Evolutionary conservation across 2,113 vertebrate genomes (phyloP).

Genomic region (Numida meleagris): DNA sequence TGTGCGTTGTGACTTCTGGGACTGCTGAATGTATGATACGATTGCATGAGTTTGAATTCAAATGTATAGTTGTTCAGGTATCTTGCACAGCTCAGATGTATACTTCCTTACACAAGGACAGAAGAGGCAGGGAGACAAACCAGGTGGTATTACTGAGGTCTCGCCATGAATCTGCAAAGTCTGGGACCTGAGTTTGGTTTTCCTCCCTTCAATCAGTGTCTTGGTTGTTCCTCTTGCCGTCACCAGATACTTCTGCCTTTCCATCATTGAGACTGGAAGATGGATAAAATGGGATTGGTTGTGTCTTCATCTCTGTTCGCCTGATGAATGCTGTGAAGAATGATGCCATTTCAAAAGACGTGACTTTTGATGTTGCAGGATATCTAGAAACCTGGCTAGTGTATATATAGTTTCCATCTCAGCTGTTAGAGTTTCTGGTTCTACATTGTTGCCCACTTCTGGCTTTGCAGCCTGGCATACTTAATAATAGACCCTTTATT

Average conservation of each 20-base stretch:
- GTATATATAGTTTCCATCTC: background rate
- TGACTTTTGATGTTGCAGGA: background rate
- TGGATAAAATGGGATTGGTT: background rate
- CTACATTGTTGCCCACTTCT: background rate
- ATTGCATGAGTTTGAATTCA: background rate
- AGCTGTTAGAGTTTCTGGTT: background rate
- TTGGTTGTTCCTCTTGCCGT: background rate
- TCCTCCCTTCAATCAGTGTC: background rate
- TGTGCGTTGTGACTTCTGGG: background rate
- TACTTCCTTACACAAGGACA: background rate
- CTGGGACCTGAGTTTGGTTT: background rate
- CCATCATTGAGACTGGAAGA: background rate
- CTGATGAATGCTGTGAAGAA: background rate
- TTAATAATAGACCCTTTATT: conserved; percentile 48
- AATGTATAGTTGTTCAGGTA: background rate
- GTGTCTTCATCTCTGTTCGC: background rate
- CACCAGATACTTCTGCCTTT: background rate
- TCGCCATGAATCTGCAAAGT: fast-evolving
- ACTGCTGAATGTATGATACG: background rate
- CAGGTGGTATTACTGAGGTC: background rate
- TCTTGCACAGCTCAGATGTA: background rate
- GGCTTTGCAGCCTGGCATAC: conserved; percentile 12
- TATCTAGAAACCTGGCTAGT: background rate
- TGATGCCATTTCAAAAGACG: background rate
- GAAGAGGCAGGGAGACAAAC: background rate